Conservation (phyloP, 2,797 vertebrate genomes). For the Macropodus opercularis region DNA sequence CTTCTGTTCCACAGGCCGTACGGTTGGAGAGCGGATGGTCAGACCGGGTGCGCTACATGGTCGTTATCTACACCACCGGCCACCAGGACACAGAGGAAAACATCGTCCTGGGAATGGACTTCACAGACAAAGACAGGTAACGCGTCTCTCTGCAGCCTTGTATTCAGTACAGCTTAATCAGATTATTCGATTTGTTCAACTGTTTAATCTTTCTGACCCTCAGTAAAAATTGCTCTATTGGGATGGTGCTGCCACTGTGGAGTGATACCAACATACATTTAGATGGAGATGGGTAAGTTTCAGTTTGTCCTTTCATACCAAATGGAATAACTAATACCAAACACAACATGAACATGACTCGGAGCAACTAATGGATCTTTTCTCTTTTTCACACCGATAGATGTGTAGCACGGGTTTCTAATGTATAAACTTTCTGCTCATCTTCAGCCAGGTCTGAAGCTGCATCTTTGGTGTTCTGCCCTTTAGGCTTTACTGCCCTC, state of each 20-base stretch:
- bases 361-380: not conserved
- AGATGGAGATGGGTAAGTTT: constrained; percentile 95
- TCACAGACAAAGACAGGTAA: constrained; percentile 94
- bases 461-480: not conserved
- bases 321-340: not conserved
- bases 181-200: constrained; percentile 4
- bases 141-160: not conserved
- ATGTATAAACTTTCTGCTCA: not conserved
- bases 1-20: constrained; percentile 83
- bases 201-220: constrained; percentile 27
- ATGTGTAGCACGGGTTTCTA: not conserved
- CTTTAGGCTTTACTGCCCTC: constrained; percentile 39
- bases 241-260: constrained; percentile 97
- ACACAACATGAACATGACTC: not conserved
- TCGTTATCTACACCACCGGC: constrained; percentile 93
- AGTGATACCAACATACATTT: constrained; percentile 97
- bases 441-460: not conserved
- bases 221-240: constrained; percentile 91
- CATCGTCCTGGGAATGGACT: constrained; percentile 94
- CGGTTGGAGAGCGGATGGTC: constrained; percentile 93
- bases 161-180: not conserved
- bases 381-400: not conserved
- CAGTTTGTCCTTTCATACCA: not conserved
- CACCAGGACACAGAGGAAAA: constrained; percentile 96
- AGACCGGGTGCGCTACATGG: constrained; percentile 95